Evolutionary conservation across 2,797 vertebrate species (phyloP).

Genomic region (Coluber constrictor): DNA sequence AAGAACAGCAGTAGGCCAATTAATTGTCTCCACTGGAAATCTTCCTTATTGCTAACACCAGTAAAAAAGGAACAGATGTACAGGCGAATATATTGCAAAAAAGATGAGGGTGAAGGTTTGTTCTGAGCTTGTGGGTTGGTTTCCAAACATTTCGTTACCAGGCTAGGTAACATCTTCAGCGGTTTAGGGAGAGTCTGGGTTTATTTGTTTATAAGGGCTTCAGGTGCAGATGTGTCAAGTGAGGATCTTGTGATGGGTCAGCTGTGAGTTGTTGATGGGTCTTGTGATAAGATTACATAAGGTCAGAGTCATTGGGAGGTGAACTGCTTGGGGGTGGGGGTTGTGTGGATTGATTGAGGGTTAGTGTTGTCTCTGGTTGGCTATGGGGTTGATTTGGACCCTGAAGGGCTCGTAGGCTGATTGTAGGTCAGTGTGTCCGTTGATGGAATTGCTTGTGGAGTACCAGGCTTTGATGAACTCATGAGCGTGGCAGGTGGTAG

Average conservation of each 20-base stretch:
- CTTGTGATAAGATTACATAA: neutral
- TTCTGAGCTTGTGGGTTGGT: neutral
- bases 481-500: neutral
- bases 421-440: neutral
- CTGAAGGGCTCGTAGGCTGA: neutral
- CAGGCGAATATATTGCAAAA: neutral
- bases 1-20: neutral
- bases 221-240: neutral
- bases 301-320: neutral
- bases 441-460: neutral
- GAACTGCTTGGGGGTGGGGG: neutral
- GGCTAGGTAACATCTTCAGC: neutral
- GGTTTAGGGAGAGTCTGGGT: neutral
- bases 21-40: neutral
- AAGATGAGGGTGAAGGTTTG: neutral
- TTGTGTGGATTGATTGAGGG: too few species aligned
- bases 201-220: neutral
- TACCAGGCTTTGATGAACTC: neutral
- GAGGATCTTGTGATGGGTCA: neutral
- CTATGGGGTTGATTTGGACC: neutral
- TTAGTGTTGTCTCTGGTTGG: neutral
- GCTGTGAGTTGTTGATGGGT: neutral
- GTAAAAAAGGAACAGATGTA: neutral
- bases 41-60: neutral
- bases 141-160: neutral